phyloP scores from a whole-genome alignment of 2,113 vertebrate species.

The Centropus unirufus region DNA sequence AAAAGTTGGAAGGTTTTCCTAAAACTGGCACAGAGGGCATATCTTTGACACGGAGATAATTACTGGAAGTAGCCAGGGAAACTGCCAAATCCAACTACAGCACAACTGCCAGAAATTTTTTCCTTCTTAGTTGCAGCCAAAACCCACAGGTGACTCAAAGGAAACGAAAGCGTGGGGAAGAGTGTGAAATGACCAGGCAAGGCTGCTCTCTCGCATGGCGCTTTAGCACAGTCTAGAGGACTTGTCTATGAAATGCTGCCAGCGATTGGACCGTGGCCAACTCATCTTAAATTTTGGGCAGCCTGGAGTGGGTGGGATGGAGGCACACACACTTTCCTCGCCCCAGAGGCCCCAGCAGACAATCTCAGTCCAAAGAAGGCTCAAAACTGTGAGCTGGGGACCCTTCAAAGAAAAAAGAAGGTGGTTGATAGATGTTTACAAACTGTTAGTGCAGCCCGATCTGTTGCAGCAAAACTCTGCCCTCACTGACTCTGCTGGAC shows the following conservation, averaged over 20 bases:
- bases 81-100: constrained; percentile 40
- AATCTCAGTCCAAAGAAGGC: not conserved
- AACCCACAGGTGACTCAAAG: constrained; percentile 73
- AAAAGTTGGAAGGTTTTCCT: constrained; percentile 35
- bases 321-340: not conserved
- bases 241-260: constrained; percentile 26
- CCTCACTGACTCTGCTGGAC: not conserved
- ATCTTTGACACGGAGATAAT: constrained; percentile 55
- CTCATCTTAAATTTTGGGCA: not conserved
- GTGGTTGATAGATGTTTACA: not conserved
- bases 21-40: constrained; percentile 16
- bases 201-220: not conserved
- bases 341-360: not conserved
- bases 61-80: constrained; percentile 58
- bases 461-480: not conserved
- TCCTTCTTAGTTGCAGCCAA: constrained; percentile 41
- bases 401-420: not conserved
- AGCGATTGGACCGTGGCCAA: not conserved
- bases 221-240: constrained; percentile 28
- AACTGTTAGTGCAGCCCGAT: not conserved
- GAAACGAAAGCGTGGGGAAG: constrained; percentile 2
- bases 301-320: not conserved
- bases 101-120: constrained; percentile 31
- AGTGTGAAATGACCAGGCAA: constrained; percentile 32
- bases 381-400: not conserved